A percentile compares a stretch with the other conserved stretches of the same genome.
Conservation (phyloP, 1,140 invertebrate genomes). For the Dysdera silvatica region DNA sequence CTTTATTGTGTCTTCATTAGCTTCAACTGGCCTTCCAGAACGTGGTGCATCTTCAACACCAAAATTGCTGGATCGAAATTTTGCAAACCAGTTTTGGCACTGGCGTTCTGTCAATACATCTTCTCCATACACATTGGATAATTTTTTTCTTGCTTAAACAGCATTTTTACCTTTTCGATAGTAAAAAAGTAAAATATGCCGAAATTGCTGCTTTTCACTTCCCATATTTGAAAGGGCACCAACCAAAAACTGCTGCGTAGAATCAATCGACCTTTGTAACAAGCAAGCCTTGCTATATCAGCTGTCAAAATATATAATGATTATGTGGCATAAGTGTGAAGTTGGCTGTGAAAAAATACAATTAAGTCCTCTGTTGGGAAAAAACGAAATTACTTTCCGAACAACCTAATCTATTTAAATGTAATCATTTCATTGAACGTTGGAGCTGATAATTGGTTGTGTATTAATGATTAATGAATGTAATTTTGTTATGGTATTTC, state of each 20-base stretch:
- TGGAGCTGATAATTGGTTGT: too few relatives aligned
- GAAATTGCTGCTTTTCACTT: background rate
- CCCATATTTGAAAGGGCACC: background rate
- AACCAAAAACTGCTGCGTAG: background rate
- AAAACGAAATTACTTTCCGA: slow-evolving; percentile 9
- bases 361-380: background rate
- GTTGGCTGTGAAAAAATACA: background rate
- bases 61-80: slow-evolving; percentile 1
- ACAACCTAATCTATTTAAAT: background rate
- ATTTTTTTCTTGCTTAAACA: slow-evolving; percentile 1
- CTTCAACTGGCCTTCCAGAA: slow-evolving; percentile 1
- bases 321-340: background rate
- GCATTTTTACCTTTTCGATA: background rate
- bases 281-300: background rate
- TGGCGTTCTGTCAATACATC: background rate
- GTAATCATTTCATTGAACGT: too few relatives aligned
- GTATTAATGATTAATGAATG: too few relatives aligned
- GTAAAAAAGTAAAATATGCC: background rate
- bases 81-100: background rate
- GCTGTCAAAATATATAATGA: background rate
- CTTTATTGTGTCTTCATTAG: background rate
- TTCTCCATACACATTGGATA: background rate
- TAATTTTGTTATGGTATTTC: too few relatives aligned
- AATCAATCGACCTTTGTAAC: background rate
- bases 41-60: background rate